Conservation (phyloP, 1,140 invertebrate species). For the Trichonephila inaurata region DNA sequence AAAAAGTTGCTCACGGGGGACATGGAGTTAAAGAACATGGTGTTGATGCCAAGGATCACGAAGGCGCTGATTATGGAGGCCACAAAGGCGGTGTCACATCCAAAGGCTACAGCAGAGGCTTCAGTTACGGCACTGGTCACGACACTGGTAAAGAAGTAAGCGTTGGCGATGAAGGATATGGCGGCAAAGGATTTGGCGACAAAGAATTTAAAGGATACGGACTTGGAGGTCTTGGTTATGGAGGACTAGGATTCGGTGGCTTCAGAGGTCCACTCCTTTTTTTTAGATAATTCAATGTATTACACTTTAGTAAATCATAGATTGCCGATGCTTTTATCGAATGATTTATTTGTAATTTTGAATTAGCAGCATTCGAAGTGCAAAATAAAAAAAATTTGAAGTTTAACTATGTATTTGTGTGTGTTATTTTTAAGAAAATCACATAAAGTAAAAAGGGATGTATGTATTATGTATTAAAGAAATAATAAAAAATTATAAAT, state of each 20-base stretch:
- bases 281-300: not conserved
- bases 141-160: constrained; percentile 28
- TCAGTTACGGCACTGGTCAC: constrained; percentile 55
- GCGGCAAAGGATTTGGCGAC: constrained; percentile 57
- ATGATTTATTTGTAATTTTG: too few relatives aligned
- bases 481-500: too few relatives aligned
- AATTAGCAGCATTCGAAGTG: too few relatives aligned
- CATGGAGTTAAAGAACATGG: constrained; percentile 1
- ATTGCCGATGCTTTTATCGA: too few relatives aligned
- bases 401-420: too few relatives aligned
- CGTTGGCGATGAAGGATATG: constrained; percentile 40
- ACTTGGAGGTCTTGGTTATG: constrained; percentile 36
- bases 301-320: too few relatives aligned
- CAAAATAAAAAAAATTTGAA: too few relatives aligned
- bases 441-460: too few relatives aligned
- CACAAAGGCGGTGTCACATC: constrained; percentile 44
- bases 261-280: constrained; percentile 27
- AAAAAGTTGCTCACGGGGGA: constrained; percentile 27
- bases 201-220: constrained; percentile 47
- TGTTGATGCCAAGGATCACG: not conserved
- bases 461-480: too few relatives aligned
- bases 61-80: constrained; percentile 34
- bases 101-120: constrained; percentile 47
- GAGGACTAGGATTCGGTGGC: constrained; percentile 37
- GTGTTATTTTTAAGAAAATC: too few relatives aligned